Conservation (phyloP, 2,888 invertebrate species). For the Athalia cordata region DNA sequence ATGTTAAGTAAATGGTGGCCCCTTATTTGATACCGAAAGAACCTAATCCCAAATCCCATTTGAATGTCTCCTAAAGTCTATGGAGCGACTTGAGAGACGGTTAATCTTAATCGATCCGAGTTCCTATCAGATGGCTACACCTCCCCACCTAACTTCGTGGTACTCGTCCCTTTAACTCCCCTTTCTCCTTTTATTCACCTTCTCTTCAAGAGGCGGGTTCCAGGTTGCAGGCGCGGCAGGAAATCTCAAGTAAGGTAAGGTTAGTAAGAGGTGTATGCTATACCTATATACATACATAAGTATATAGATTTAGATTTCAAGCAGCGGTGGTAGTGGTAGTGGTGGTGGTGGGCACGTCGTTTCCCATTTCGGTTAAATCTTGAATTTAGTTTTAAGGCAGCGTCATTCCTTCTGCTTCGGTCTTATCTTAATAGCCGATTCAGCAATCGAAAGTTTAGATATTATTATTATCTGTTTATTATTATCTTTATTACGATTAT, state of each 20-base stretch:
- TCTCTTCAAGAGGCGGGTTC: neutral
- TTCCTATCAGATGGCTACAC: conserved; percentile 46
- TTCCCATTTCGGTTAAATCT: conserved; percentile 52
- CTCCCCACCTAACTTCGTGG: conserved; percentile 32
- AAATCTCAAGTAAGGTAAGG: conserved; percentile 36
- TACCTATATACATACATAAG: neutral
- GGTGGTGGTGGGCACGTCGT: conserved; percentile 5
- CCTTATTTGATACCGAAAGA: conserved; percentile 58
- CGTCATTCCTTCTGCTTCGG: conserved; percentile 35
- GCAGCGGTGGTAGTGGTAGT: conserved; percentile 6
- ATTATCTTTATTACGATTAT: neutral
- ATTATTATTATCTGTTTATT: conserved; percentile 59
- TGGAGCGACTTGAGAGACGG: conserved; percentile 52
- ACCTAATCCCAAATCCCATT: conserved; percentile 56
- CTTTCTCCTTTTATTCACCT: conserved; percentile 9
- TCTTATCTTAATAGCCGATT: conserved; percentile 64
- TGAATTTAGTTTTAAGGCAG: conserved; percentile 51
- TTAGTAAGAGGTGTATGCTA: conserved; percentile 9
- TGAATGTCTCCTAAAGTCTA: conserved; percentile 58
- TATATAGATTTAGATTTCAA: conserved; percentile 18
- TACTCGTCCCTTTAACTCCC: neutral
- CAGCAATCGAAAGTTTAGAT: conserved; percentile 67
- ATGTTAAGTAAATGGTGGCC: conserved; percentile 2
- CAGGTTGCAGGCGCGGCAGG: neutral
- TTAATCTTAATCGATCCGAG: conserved; percentile 66